Percentiles rank a stretch among this genome's conserved stretches.
Conservation (phyloP, 2,113 vertebrate species). For the Puffinus mauretanicus region DNA sequence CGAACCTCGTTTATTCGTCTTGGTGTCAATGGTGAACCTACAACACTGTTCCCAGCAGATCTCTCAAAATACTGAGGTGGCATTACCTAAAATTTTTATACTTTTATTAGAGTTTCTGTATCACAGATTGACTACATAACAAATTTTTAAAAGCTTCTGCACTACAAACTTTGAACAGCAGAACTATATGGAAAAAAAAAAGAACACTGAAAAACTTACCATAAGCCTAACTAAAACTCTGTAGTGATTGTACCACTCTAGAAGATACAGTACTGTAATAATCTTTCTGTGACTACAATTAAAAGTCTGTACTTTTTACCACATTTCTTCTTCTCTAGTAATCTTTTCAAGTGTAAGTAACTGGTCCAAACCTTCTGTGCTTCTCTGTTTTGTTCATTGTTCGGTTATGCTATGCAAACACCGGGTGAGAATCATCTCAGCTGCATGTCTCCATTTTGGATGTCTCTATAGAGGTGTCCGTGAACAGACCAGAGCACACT, state of each 20-base stretch:
- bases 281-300: not conserved
- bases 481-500: not conserved
- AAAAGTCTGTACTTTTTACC: not conserved
- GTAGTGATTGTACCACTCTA: not conserved
- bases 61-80: conserved; percentile 87
- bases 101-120: not conserved
- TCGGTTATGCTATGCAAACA: not conserved
- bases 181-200: not conserved
- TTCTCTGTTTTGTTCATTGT: not conserved
- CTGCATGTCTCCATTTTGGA: not conserved
- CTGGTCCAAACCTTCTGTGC: not conserved
- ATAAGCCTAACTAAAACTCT: not conserved
- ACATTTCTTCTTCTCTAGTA: not conserved
- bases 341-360: not conserved
- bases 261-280: not conserved
- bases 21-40: conserved; percentile 68
- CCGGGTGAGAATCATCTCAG: not conserved
- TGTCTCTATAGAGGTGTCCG: fast-evolving
- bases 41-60: conserved; percentile 55
- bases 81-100: conserved; percentile 82
- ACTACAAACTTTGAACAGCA: not conserved
- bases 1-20: conserved; percentile 76
- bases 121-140: not conserved
- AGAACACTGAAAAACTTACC: not conserved
- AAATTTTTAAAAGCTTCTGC: not conserved